A percentile compares a stretch with the other conserved stretches of the same genome.
Conservation (phyloP, 1,140 invertebrate species). For the Lepidurus packardi region DNA sequence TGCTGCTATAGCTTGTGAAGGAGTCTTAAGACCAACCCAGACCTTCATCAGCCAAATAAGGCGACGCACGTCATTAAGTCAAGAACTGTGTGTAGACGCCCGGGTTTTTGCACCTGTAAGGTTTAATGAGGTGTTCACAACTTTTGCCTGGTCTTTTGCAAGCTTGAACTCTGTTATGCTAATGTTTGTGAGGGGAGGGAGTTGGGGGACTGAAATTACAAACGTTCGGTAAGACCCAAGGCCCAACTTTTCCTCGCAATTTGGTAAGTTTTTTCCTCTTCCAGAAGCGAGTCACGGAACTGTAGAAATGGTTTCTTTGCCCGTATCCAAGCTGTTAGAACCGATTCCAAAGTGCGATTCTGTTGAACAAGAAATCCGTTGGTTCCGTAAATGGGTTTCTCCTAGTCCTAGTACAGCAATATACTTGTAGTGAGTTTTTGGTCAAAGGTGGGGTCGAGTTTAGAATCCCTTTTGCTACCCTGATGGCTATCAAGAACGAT, state of each 20-base stretch:
- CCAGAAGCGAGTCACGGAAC: neutral
- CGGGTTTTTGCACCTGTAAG: neutral
- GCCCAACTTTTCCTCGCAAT: neutral
- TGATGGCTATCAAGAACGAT: neutral
- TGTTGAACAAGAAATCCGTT: neutral
- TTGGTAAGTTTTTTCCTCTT: neutral
- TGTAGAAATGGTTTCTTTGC: neutral
- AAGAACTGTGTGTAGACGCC: neutral
- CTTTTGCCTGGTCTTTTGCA: neutral
- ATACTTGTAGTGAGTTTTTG: neutral
- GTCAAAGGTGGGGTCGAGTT: neutral
- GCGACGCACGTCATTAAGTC: neutral
- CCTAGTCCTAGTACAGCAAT: neutral
- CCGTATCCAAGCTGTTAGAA: neutral
- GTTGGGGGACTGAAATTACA: neutral
- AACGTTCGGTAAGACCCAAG: neutral
- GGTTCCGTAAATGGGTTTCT: neutral
- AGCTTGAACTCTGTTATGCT: neutral
- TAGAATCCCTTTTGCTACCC: neutral
- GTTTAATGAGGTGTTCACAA: neutral
- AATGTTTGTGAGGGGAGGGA: neutral
- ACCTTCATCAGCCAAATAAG: constrained; percentile 8
- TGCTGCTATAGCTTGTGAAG: neutral
- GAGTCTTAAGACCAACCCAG: neutral
- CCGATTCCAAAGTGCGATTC: neutral